Evolutionary conservation across 2,113 vertebrate genomes (phyloP), one percentile per base, ranked within the genome.

Genomic region (Alces alces): DNA sequence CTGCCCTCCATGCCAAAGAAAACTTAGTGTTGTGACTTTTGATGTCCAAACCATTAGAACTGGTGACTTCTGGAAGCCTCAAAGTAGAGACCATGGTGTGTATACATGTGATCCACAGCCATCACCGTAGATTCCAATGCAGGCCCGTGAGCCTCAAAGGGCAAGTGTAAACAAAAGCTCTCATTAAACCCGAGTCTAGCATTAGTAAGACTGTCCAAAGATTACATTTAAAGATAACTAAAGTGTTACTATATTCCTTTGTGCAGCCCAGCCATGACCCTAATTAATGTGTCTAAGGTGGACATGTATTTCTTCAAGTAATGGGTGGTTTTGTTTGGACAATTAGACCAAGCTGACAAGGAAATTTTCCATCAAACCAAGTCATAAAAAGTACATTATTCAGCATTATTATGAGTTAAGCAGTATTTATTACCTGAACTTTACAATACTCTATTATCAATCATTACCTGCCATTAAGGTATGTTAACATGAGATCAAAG

Each of bases 301-400:
- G 98, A 98, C 98, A 98, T 98, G 98, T 92, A 98, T 98, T 98
- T 98, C 98, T 99, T 98, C 98, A 99, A 98, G 98, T 98, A 99
- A 99, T 99, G 99, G 99, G 98, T 99, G 98, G 98, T 95, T 99
- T 98, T 99, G 99, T 99, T 99, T 99, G 98, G 98, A 99, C 98
- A 99, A 99, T 99, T 99, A 99, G 98, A 97, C 97, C 97, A 98
- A 99, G 98, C 97, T 98, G 99, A 99, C 98, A 99, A 99, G 99
- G 99, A 99, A 99, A 99, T 99, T 99, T 99, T 99, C 99, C 98
- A 98, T 99, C 98, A 99, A 99, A 99, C 98, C 92, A 50, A 96
- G 98, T 98, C 99, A 99, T 99, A 99, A 99, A 99, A 99, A 99
- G 98, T 99, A 99, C 99, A 99, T 99, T 99, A 99, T 98, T 99